phyloP scores from a whole-genome alignment of 2,113 vertebrate species.

The Mystacornis crossleyi region DNA sequence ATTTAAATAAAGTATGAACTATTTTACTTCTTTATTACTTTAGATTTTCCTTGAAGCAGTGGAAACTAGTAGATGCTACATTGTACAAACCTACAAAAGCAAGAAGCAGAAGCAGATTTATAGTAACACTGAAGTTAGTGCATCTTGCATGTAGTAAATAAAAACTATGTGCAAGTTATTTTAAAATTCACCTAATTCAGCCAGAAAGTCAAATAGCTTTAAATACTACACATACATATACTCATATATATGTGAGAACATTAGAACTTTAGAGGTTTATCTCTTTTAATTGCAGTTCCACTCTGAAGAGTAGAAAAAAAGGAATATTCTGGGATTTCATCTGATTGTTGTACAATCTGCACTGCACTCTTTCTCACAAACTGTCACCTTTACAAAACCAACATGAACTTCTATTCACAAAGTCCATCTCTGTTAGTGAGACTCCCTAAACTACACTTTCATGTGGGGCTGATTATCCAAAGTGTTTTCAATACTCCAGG shows the following conservation, averaged over 20 bases:
- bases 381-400: background rate
- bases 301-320: background rate
- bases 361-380: background rate
- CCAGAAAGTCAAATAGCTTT: background rate
- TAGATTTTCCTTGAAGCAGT: background rate
- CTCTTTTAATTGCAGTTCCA: background rate
- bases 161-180: background rate
- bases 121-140: background rate
- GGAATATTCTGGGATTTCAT: fast-evolving
- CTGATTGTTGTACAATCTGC: background rate
- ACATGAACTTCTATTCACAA: background rate
- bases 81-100: background rate
- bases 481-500: background rate
- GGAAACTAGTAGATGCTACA: background rate
- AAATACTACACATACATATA: background rate
- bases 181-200: background rate
- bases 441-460: background rate
- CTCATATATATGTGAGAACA: background rate
- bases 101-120: background rate
- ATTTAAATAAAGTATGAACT: background rate
- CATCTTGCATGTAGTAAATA: background rate
- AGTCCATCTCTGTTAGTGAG: background rate
- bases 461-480: background rate
- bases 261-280: background rate
- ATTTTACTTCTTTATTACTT: background rate